Conservation (phyloP, 1,140 invertebrate genomes). For the Drosophila trapezifrons region DNA sequence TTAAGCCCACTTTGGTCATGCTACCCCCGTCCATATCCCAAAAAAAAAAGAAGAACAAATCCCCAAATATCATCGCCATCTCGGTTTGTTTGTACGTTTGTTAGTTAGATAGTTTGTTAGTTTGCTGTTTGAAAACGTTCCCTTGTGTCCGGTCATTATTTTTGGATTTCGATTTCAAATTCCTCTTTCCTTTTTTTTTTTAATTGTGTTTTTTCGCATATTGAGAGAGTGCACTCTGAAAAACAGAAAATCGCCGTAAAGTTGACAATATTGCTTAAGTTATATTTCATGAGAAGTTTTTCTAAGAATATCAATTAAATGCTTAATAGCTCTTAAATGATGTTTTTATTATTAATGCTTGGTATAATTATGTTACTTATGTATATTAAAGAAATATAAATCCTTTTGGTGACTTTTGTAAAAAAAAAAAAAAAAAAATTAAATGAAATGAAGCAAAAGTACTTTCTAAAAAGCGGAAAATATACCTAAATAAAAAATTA, state of each 20-base stretch:
- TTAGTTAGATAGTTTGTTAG: slow-evolving; percentile 39
- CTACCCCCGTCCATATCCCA: neutral
- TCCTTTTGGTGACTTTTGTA: too few relatives aligned
- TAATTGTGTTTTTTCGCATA: slow-evolving; percentile 28
- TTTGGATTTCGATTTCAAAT: slow-evolving; percentile 11
- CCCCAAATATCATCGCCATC: slow-evolving; percentile 38
- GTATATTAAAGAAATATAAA: too few relatives aligned
- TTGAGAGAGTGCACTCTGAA: slow-evolving; percentile 5
- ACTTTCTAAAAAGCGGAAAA: too few relatives aligned
- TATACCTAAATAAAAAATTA: too few relatives aligned
- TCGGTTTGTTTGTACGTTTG: slow-evolving; percentile 49
- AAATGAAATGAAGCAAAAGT: too few relatives aligned
- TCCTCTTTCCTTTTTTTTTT: neutral
- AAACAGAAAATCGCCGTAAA: neutral
- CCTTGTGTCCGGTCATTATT: slow-evolving; percentile 25
- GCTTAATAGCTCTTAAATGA: too few relatives aligned
- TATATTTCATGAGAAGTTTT: too few relatives aligned
- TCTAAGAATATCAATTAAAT: too few relatives aligned
- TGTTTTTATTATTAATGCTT: too few relatives aligned
- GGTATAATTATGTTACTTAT: too few relatives aligned
- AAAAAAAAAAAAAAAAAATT: too few relatives aligned
- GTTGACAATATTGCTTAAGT: neutral
- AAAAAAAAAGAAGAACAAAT: neutral
- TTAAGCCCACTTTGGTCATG: slow-evolving; percentile 18
- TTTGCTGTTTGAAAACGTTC: slow-evolving; percentile 49